These are phyloP conservation scores for Gymnocephalus cernua DNA, from an alignment of 2,113 vertebrate genomes.

Conservation along the genomic window DNA sequence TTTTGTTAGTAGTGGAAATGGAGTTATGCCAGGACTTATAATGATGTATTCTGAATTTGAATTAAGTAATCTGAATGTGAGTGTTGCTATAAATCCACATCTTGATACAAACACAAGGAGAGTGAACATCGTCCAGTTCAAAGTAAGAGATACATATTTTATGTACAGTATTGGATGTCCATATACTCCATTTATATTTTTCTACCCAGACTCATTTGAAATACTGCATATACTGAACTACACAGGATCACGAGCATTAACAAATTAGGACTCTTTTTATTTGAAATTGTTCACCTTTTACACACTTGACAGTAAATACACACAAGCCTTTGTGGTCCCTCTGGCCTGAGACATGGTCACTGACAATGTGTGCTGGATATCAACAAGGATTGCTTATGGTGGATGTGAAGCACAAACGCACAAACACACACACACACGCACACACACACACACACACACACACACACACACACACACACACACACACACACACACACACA, in stretches of 20 bases:
- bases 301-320: slow-evolving; percentile 88
- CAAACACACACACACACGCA: slow-evolving; percentile 43
- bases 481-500: slow-evolving; percentile 56
- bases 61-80: not conserved
- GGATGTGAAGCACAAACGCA: slow-evolving; percentile 63
- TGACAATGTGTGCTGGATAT: slow-evolving; percentile 83
- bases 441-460: not conserved
- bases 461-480: not conserved
- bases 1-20: not conserved
- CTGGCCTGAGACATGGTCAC: slow-evolving; percentile 81
- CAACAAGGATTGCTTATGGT: slow-evolving; percentile 84
- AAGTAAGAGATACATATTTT: not conserved
- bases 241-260: slow-evolving; percentile 56
- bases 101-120: not conserved
- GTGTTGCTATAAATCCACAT: not conserved
- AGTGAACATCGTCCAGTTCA: not conserved
- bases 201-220: not conserved
- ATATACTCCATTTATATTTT: not conserved
- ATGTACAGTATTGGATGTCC: not conserved
- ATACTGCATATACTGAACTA: not conserved
- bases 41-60: not conserved
- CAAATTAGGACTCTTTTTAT: slow-evolving; percentile 87
- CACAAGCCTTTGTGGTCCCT: slow-evolving; percentile 84
- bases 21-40: not conserved
- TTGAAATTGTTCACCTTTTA: slow-evolving; percentile 87